Conservation (phyloP, 2,888 invertebrate species). For the Epistrophella euchroma region DNA sequence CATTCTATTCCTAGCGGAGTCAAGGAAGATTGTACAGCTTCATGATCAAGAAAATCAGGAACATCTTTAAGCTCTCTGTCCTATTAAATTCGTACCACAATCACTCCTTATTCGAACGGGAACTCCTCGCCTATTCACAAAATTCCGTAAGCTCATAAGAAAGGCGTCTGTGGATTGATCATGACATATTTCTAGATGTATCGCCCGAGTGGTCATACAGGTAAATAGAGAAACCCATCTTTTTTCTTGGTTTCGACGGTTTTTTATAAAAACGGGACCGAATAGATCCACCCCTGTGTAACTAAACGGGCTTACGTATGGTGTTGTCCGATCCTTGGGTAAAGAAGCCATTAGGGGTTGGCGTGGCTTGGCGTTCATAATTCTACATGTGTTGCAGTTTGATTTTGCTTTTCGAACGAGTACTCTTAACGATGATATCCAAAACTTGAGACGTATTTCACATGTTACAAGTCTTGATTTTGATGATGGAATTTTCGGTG, state of each 20-base stretch:
- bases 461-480: conserved; percentile 39
- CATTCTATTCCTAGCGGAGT: conserved; percentile 3
- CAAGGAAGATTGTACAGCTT: not conserved
- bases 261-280: conserved; percentile 25
- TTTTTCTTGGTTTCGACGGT: conserved; percentile 19
- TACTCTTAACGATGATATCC: conserved; percentile 36
- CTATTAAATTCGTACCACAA: conserved; percentile 16
- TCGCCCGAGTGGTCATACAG: conserved; percentile 1
- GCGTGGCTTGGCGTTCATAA: too few species aligned
- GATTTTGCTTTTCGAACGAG: conserved; percentile 26
- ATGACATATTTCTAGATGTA: not conserved
- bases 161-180: conserved; percentile 10
- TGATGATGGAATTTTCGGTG: conserved; percentile 41
- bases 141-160: conserved; percentile 1
- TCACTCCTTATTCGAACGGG: conserved; percentile 26
- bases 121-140: not conserved
- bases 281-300: conserved; percentile 12
- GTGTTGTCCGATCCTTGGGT: conserved; percentile 16
- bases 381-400: conserved; percentile 22
- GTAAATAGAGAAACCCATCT: conserved; percentile 12
- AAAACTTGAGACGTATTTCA: conserved; percentile 36
- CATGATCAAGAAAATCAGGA: conserved; percentile 2
- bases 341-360: too few species aligned
- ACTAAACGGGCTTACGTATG: conserved; percentile 28
- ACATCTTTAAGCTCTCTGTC: conserved; percentile 13